Percentiles rank a stretch among this genome's conserved stretches.
Conservation (phyloP, 2,113 vertebrate genomes). For the Noctilio leporinus region DNA sequence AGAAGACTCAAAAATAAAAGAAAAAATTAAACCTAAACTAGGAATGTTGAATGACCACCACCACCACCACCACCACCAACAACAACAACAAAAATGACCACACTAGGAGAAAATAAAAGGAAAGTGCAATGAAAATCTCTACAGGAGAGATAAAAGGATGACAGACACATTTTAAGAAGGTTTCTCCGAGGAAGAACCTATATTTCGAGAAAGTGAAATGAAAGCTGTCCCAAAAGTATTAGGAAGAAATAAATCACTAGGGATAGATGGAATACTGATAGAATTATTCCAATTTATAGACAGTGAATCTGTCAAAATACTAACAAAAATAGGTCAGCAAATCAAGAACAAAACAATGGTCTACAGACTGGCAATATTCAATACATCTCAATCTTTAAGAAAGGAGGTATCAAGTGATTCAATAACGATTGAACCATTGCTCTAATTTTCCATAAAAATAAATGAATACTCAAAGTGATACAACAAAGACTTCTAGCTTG, state of each 20-base stretch:
- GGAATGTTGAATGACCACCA: not conserved
- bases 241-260: not conserved
- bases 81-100: not conserved
- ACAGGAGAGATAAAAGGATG: not conserved
- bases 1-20: not conserved
- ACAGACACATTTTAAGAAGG: not conserved
- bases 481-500: not conserved
- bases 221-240: not conserved
- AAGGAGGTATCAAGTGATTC: not conserved
- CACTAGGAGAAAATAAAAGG: not conserved
- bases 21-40: not conserved
- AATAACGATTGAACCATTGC: not conserved
- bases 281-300: not conserved
- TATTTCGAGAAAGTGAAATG: not conserved
- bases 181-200: not conserved
- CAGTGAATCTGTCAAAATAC: not conserved
- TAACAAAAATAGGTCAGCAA: not conserved
- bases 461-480: not conserved
- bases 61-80: not conserved
- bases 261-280: not conserved
- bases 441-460: not conserved
- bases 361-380: not conserved
- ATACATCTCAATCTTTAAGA: not conserved
- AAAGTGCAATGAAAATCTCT: not conserved
- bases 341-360: not conserved